phyloP scores from a whole-genome alignment of 92 coral and sea anemone species.

The Phenganax marumi region DNA sequence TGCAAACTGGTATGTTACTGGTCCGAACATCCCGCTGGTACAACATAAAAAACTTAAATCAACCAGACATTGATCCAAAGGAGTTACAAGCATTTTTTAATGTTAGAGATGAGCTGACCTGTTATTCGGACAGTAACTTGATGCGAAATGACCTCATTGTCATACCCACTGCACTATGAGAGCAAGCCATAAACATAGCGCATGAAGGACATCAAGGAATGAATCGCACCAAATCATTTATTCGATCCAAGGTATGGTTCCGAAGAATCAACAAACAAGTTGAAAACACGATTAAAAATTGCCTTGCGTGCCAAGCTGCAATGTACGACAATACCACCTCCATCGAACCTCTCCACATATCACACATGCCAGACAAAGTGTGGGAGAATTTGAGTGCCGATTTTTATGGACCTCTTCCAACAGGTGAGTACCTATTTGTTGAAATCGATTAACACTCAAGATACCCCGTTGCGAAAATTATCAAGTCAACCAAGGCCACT shows the following conservation, averaged over 20 bases:
- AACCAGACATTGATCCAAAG: background rate
- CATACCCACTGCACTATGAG: background rate
- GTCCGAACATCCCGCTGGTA: slow-evolving; percentile 15
- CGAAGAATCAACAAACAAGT: slow-evolving; percentile 2
- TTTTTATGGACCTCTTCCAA: slow-evolving; percentile 6
- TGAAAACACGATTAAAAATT: background rate
- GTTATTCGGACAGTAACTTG: background rate
- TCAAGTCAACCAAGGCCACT: slow-evolving; percentile 24
- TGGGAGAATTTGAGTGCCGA: slow-evolving; percentile 17
- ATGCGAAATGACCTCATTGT: background rate
- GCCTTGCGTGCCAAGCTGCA: slow-evolving; percentile 16
- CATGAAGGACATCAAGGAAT: slow-evolving; percentile 63
- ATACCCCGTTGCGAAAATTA: slow-evolving; percentile 32
- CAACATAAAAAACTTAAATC: background rate
- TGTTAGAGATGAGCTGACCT: slow-evolving; percentile 15
- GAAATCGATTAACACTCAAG: slow-evolving; percentile 24
- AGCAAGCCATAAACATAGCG: background rate
- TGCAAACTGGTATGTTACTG: slow-evolving; percentile 5
- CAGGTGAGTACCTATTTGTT: background rate
- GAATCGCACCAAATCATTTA: slow-evolving; percentile 11
- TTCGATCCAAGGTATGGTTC: slow-evolving; percentile 33
- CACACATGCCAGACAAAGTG: slow-evolving; percentile 19
- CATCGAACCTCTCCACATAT: slow-evolving; percentile 23
- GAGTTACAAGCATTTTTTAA: slow-evolving; percentile 2
- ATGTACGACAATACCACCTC: background rate